A percentile compares a stretch with the other conserved stretches of the same genome.
phyloP scores from a whole-genome alignment of 2,113 vertebrate species.

The Indri indri region DNA sequence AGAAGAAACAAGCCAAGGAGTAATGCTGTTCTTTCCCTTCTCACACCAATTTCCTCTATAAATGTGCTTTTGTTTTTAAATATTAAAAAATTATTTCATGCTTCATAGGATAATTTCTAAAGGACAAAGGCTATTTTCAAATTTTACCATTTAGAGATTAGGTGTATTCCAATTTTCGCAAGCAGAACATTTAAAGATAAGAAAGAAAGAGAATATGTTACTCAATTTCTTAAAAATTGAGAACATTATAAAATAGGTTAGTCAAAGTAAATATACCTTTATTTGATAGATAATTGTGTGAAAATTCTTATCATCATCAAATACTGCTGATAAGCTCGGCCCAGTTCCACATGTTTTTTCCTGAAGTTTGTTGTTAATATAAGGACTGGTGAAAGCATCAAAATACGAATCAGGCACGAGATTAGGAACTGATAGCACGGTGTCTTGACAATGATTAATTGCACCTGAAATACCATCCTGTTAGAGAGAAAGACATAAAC shows the following conservation, averaged over 20 bases:
- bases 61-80: background rate
- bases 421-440: conserved; percentile 84
- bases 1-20: background rate
- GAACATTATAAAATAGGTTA: background rate
- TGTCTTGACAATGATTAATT: conserved; percentile 82
- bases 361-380: conserved; percentile 81
- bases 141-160: conserved; percentile 24
- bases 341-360: conserved; percentile 83
- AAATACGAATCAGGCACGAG: conserved; percentile 87
- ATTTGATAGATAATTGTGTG: conserved; percentile 83
- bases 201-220: background rate
- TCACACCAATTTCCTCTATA: background rate
- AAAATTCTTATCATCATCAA: conserved; percentile 87
- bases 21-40: background rate
- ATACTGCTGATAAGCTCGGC: conserved; percentile 83
- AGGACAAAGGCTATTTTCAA: background rate
- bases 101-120: background rate
- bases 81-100: background rate
- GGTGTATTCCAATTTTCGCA: background rate
- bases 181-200: background rate
- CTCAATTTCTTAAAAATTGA: background rate
- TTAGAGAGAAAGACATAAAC: conserved; percentile 43
- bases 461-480: conserved; percentile 85
- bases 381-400: conserved; percentile 84
- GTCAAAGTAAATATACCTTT: conserved; percentile 82